phyloP scores from a whole-genome alignment of 2,113 vertebrate species.

The Corythornis cristatus region DNA sequence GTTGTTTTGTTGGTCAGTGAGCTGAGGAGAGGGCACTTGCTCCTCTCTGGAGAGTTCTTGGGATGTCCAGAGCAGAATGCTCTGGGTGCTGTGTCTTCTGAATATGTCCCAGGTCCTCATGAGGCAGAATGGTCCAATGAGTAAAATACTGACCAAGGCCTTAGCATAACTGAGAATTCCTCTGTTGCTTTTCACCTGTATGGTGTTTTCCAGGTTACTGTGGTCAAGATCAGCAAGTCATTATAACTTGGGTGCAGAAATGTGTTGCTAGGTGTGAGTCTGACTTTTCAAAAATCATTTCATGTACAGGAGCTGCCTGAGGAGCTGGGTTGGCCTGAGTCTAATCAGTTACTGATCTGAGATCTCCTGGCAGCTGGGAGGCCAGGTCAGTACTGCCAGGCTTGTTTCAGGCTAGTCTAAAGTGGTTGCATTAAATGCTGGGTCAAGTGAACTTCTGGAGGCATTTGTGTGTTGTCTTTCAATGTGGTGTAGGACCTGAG shows the following conservation, averaged over 20 bases:
- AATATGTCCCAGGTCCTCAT: not conserved
- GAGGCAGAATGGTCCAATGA: not conserved
- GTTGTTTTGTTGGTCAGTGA: too few species aligned
- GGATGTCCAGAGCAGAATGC: too few species aligned
- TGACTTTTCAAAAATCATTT: not conserved
- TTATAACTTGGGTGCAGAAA: rapidly evolving
- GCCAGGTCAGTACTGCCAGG: not conserved
- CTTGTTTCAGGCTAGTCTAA: not conserved
- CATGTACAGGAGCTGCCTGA: not conserved
- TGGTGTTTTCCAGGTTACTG: not conserved
- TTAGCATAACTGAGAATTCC: not conserved
- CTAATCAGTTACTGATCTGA: not conserved
- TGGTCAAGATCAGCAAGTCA: not conserved
- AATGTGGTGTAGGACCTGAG: rapidly evolving
- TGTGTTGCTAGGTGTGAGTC: not conserved
- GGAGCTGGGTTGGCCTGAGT: not conserved
- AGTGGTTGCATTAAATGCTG: not conserved
- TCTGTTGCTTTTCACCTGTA: not conserved
- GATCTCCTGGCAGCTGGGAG: not conserved
- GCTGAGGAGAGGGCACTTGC: too few species aligned
- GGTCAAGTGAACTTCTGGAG: not conserved
- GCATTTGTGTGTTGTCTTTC: not conserved
- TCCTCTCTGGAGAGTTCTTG: too few species aligned
- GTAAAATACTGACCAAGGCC: not conserved
- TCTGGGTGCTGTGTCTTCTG: too few species aligned